phyloP scores from a whole-genome alignment of 1,140 invertebrate genomes.

The Hylaeus volcanicus region DNA sequence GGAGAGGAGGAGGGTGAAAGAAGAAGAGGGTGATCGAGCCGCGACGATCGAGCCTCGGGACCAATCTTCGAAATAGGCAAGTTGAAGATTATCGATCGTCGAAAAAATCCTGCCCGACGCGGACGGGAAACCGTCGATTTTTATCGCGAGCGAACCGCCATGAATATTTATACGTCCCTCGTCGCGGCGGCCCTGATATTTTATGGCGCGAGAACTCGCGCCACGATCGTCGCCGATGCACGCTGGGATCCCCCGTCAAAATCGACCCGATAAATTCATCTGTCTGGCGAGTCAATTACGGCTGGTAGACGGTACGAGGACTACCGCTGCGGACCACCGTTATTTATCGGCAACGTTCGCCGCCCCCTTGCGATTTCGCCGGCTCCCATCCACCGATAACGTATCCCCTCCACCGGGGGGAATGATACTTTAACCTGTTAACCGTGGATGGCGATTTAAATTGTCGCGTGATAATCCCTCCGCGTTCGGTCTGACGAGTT shows the following conservation, averaged over 20 bases:
- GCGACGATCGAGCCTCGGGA: neutral
- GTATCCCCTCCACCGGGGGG: neutral
- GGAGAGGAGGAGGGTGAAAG: neutral
- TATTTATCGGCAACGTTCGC: conserved; percentile 23
- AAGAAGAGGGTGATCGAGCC: neutral
- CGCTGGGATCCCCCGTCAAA: conserved; percentile 45
- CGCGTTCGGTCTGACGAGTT: neutral
- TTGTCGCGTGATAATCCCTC: neutral
- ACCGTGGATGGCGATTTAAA: too few species aligned
- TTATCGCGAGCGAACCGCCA: conserved; percentile 48
- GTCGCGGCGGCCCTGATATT: conserved; percentile 46
- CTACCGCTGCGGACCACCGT: conserved; percentile 6
- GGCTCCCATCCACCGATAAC: neutral
- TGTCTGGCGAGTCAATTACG: conserved; percentile 59
- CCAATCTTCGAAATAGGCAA: conserved; percentile 43
- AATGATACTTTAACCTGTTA: neutral
- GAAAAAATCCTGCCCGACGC: conserved; percentile 19
- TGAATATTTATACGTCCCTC: conserved; percentile 66
- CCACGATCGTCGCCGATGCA: conserved; percentile 43
- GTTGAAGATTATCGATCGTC: conserved; percentile 52
- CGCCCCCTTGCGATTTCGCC: neutral
- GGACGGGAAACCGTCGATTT: conserved; percentile 44
- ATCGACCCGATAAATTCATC: conserved; percentile 62
- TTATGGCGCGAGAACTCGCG: conserved; percentile 54
- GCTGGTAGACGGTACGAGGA: conserved; percentile 18